Percentiles rank a stretch among this genome's conserved stretches.
These are phyloP conservation scores for Leucoraja ocellata DNA, from an alignment of 2,797 vertebrate genomes.

Conservation along the genomic window DNA sequence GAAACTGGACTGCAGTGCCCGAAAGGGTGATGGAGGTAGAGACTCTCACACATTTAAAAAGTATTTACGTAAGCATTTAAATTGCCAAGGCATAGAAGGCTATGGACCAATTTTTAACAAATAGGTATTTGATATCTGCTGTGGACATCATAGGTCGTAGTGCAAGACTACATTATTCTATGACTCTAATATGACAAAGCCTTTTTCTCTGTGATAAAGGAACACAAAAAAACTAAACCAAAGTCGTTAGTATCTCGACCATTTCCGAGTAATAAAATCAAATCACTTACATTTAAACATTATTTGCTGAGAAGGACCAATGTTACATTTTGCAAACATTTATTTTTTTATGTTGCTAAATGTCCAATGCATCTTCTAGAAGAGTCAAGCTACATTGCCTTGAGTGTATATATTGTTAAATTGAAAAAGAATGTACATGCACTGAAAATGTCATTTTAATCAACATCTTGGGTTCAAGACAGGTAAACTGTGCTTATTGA, in stretches of 20 bases:
- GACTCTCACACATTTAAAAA: no score
- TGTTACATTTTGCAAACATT: not conserved
- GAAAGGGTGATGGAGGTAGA: no score
- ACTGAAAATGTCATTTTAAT: conserved; percentile 30
- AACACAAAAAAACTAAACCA: not conserved
- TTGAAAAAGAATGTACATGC: not conserved
- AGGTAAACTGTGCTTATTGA: conserved; percentile 31
- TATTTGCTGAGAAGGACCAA: not conserved
- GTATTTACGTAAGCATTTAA: no score
- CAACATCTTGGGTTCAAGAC: conserved; percentile 15
- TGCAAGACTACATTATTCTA: no score
- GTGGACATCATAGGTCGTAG: no score
- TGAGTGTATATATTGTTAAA: conserved; percentile 13
- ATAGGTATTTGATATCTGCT: no score
- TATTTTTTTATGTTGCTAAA: conserved; percentile 11
- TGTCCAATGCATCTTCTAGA: not conserved
- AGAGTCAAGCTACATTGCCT: conserved; percentile 20
- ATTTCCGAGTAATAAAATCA: not conserved
- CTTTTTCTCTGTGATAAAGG: not conserved
- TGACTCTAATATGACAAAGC: not conserved
- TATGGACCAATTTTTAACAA: no score
- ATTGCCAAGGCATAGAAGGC: no score
- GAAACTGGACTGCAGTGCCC: no score
- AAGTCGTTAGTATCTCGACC: not conserved
- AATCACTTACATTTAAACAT: not conserved